A percentile compares a stretch with the other conserved stretches of the same genome.
Conservation (phyloP, 2,797 vertebrate genomes). For the Chiroxiphia lanceolata region DNA sequence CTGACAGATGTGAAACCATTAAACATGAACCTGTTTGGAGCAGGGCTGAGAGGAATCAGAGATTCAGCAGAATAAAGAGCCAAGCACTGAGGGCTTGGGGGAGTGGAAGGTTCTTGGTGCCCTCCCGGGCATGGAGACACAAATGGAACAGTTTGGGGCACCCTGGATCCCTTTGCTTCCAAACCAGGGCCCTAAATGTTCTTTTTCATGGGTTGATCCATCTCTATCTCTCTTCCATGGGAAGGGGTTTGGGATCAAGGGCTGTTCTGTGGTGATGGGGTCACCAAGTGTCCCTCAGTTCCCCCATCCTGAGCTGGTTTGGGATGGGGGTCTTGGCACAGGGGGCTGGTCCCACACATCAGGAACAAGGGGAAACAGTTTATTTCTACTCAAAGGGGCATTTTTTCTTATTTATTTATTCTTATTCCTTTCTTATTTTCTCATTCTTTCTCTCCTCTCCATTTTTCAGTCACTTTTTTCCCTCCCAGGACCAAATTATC, state of each 20-base stretch:
- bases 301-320: not conserved
- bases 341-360: not conserved
- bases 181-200: not conserved
- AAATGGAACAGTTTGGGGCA: rapidly evolving
- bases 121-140: not conserved
- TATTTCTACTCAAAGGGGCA: not conserved
- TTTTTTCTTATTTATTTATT: not conserved
- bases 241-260: not conserved
- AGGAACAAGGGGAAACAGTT: not conserved
- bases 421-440: not conserved
- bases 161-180: not conserved
- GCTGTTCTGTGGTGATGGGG: not conserved
- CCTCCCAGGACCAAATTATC: not conserved
- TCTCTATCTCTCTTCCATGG: not conserved
- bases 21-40: not conserved
- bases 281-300: rapidly evolving
- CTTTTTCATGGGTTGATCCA: no score
- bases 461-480: not conserved
- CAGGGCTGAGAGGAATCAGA: not conserved
- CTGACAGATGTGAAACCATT: not conserved
- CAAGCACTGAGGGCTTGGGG: not conserved
- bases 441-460: not conserved
- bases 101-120: no score
- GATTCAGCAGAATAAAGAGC: not conserved
- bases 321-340: rapidly evolving